Percentiles rank a stretch among this genome's conserved stretches.
Evolutionary conservation across 2,113 vertebrate genomes (phyloP).

Genomic region (Nibea coibor): DNA sequence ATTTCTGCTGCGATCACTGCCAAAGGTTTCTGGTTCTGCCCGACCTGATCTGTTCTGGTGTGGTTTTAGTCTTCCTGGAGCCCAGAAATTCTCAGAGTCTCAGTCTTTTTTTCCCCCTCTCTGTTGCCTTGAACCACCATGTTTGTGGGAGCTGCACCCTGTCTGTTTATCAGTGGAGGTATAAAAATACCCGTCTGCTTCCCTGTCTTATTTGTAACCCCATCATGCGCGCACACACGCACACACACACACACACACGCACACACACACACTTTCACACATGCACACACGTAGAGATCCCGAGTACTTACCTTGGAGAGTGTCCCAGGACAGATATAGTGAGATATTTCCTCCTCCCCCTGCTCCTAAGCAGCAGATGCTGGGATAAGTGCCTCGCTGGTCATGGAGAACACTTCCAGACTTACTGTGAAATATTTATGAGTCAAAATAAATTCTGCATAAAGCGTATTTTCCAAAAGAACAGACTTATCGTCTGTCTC

Average conservation of each 20-base stretch:
- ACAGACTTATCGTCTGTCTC: neutral
- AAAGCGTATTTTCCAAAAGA: slow-evolving; percentile 3
- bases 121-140: slow-evolving; percentile 35
- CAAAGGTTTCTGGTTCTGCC: slow-evolving; percentile 29
- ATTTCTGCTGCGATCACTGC: slow-evolving; percentile 12
- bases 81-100: slow-evolving; percentile 13
- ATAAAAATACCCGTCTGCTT: slow-evolving; percentile 47
- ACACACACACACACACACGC: slow-evolving; percentile 15
- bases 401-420: neutral
- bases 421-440: slow-evolving; percentile 37
- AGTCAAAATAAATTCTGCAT: slow-evolving; percentile 16
- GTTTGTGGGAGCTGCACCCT: slow-evolving; percentile 47
- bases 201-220: slow-evolving; percentile 50
- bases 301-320: slow-evolving; percentile 60
- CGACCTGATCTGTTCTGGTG: slow-evolving; percentile 3
- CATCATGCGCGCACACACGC: slow-evolving; percentile 12
- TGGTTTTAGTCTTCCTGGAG: slow-evolving; percentile 16
- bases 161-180: slow-evolving; percentile 50
- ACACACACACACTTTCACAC: slow-evolving; percentile 2
- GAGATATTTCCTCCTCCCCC: slow-evolving; percentile 51
- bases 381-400: neutral
- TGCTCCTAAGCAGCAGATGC: slow-evolving; percentile 32
- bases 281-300: slow-evolving; percentile 11
- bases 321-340: slow-evolving; percentile 64
- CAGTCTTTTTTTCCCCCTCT: slow-evolving; percentile 24